These are phyloP conservation scores for Acanthosepion lycidas DNA, from an alignment of 2,888 invertebrate species.

Conservation along the genomic window DNA sequence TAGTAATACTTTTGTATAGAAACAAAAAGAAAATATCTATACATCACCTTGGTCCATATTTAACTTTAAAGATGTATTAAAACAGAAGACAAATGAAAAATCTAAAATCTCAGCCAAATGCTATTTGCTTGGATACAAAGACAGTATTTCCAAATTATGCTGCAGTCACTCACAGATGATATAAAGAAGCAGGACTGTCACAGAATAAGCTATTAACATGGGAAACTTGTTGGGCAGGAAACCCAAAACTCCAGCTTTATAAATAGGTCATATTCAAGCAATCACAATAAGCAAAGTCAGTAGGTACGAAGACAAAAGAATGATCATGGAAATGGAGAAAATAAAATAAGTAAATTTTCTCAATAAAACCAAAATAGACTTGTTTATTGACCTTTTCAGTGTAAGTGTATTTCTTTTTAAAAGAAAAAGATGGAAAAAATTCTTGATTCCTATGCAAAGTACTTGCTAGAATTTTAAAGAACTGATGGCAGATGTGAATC, in stretches of 20 bases:
- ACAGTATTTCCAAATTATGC: neutral
- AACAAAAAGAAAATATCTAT: neutral
- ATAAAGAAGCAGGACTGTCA: neutral
- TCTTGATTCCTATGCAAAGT: neutral
- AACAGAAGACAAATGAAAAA: neutral
- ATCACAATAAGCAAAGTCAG: neutral
- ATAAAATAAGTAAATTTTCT: neutral
- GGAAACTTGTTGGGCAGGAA: constrained; percentile 22
- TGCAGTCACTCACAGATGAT: neutral
- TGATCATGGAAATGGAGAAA: neutral
- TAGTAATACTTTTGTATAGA: neutral
- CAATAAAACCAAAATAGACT: constrained; percentile 2
- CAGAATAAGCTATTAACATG: neutral
- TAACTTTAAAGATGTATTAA: neutral
- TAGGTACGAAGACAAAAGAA: neutral
- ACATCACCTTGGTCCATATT: neutral
- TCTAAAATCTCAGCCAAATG: neutral
- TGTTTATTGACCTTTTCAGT: neutral
- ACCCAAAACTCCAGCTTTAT: constrained; percentile 9
- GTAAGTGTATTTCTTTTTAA: neutral
- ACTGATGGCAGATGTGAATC: neutral
- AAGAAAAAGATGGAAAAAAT: neutral
- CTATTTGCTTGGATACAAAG: neutral
- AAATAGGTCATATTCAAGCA: neutral
- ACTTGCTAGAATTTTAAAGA: neutral